Evolutionary conservation across 2,113 vertebrate genomes (phyloP), one percentile per base, ranked within the genome.

Genomic region (Trematocara macrostoma): DNA sequence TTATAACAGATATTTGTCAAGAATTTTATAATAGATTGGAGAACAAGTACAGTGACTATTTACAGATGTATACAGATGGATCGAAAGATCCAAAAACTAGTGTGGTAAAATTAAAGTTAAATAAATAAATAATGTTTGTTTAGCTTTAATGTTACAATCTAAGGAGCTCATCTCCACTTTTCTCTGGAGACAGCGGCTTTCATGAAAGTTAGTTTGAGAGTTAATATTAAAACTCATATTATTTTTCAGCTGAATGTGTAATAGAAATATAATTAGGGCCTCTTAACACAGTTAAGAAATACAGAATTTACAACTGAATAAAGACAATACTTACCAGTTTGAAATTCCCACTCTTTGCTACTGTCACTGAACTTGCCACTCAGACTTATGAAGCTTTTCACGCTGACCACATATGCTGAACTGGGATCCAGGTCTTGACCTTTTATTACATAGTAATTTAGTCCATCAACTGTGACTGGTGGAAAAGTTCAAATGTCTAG

Each of bases 321-420:
- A 47, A 61, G 6, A 78, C 1, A 12, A 79, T 6, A 94, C 94
- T 94, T 87, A 96, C 95, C 0, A 2, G 88, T 95, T 55, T 23
- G 89, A 83, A 96, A 95, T 67, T 90, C 80, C n/a, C 1, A 1
- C 55, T 94, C 93, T 1, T 80, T 0, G 23, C 96, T 97, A 6
- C 90, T 85, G 82, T 97, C 92, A 81, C 96, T 96, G 64, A 14
- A 90, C 7, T 2, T 23, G 0, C 0, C 0, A 4, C 31, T 82
- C 2, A 9, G 5, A 0, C 0, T 0, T 3, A 11, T 0, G 38
- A 34, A 53, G 45, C 57, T 91, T 86, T 45, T 94, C 74, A 94
- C 91, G 0, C 38, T 92, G 88, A 96, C 84, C 64, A 86, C 4
- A 61, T 96, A 97, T 0, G 78, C 35, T 4, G 91, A 87, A 8